Evolutionary conservation across 2,888 invertebrate genomes (phyloP), one percentile per base, ranked within the genome.

Genomic region (Eupithecia dodoneata): DNA sequence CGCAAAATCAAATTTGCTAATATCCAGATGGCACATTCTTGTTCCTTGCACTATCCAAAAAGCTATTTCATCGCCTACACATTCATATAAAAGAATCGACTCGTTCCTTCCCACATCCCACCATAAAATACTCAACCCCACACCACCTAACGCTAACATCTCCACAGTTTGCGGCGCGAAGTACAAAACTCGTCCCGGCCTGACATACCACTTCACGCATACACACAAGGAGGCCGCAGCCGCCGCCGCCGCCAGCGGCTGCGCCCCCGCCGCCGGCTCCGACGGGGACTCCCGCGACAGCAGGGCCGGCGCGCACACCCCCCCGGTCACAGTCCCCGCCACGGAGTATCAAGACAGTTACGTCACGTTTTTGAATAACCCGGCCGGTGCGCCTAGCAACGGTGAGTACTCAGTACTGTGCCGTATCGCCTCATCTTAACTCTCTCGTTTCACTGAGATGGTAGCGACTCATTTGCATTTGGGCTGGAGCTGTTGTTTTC

Each of bases 191-290:
- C 97, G 99, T 85, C 98, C 99, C 84, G 99, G 99, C 85, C 96
- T 99, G 90, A 98, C 98, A 87, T 99, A 99, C 96, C 99, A 99
- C 96, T 98, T 98, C 96, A 97, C 97, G 89, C 98, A 98, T 96
- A 98, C 98, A 89, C 98, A 98, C 96, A 96, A 96, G 93, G 96
- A 96, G 88, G 94, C 96, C 81, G 82, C 89, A 18, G 84, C 93
- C 75, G 81, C 85, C 13, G 81, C 85, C 44, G 81, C 85, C 13
- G 81, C 85, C 44, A 41, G 81, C 88, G 45, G 83, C 93, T 80
- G 82, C 71, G 82, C 85, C 9, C 81, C 85, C 15, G 88, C 89
- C 71, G 86, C 85, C 3, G 88, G 88, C 79, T 90, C 91, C 83
- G 91, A 91, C 83, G 91, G 91, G 9, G 91, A 91, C 86, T 89